Percentiles rank a stretch among this genome's conserved stretches.
phyloP scores from a whole-genome alignment of 2,797 vertebrate species.

The Sorex maritimensis region DNA sequence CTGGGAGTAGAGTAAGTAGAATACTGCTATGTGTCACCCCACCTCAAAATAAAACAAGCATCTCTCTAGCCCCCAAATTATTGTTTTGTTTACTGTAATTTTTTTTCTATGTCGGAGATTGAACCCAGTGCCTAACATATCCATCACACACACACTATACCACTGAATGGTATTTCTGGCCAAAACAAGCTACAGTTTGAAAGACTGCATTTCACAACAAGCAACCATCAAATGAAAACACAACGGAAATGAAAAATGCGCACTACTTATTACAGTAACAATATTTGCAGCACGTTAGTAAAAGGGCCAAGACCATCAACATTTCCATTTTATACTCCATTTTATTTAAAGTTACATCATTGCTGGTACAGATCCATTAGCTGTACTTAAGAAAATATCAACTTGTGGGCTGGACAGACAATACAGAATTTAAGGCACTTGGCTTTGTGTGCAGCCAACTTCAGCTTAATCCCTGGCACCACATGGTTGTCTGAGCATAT shows the following conservation, averaged over 20 bases:
- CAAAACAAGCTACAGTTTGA: constrained; percentile 41
- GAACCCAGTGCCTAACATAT: too few species aligned
- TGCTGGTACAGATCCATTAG: constrained; percentile 10
- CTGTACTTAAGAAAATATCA: not conserved
- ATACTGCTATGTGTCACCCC: not conserved
- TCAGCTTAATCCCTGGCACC: too few species aligned
- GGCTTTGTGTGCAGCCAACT: too few species aligned
- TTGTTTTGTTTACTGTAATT: not conserved
- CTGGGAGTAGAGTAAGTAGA: too few species aligned
- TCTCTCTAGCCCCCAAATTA: not conserved
- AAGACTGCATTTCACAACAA: constrained; percentile 66
- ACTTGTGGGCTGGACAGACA: too few species aligned
- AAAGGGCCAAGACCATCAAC: constrained; percentile 9
- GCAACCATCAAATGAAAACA: constrained; percentile 63
- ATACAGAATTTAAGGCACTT: too few species aligned
- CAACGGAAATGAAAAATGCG: constrained; percentile 61
- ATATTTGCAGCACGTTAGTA: constrained; percentile 4
- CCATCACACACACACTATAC: too few species aligned
- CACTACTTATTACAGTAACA: constrained; percentile 37
- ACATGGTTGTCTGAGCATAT: too few species aligned
- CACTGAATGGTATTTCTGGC: too few species aligned
- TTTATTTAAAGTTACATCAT: constrained; percentile 60
- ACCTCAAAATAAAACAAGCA: too few species aligned
- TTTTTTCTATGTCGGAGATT: too few species aligned
- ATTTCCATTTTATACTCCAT: constrained; percentile 57